These are phyloP conservation scores for Chelon auratus DNA, from an alignment of 2,797 vertebrate genomes.

Conservation along the genomic window DNA sequence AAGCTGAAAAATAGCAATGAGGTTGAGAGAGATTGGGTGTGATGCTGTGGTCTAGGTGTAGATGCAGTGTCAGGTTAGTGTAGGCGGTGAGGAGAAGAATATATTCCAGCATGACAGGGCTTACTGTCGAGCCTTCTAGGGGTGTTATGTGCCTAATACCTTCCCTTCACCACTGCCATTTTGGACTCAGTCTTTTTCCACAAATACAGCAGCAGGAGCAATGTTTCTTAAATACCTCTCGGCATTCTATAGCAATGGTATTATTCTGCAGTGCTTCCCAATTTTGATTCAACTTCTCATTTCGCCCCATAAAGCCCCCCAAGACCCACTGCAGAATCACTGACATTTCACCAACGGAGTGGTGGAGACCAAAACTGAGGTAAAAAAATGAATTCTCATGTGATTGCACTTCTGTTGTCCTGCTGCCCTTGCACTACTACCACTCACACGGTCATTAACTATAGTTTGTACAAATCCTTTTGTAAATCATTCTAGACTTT, in stretches of 20 bases:
- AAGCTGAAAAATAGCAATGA: neutral
- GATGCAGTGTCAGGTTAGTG: constrained; percentile 12
- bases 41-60: constrained; percentile 7
- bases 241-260: neutral
- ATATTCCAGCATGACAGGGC: constrained; percentile 12
- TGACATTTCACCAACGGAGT: neutral
- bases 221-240: neutral
- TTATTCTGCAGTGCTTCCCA: no score
- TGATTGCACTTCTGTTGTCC: no score
- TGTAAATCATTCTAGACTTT: no score
- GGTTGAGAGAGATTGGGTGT: neutral
- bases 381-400: neutral
- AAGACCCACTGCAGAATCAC: no score
- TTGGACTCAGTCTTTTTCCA: constrained; percentile 1
- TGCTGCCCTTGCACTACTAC: no score
- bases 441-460: no score
- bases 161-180: constrained; percentile 1
- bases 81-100: constrained; percentile 18
- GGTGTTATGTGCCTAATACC: neutral
- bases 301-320: no score
- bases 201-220: neutral
- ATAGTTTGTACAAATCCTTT: no score
- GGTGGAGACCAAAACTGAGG: neutral
- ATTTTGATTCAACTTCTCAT: no score
- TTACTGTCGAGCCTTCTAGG: constrained; percentile 7